Evolutionary conservation across 2,797 vertebrate genomes (phyloP), one percentile per base, ranked within the genome.

Genomic region (Cuculus canorus): DNA sequence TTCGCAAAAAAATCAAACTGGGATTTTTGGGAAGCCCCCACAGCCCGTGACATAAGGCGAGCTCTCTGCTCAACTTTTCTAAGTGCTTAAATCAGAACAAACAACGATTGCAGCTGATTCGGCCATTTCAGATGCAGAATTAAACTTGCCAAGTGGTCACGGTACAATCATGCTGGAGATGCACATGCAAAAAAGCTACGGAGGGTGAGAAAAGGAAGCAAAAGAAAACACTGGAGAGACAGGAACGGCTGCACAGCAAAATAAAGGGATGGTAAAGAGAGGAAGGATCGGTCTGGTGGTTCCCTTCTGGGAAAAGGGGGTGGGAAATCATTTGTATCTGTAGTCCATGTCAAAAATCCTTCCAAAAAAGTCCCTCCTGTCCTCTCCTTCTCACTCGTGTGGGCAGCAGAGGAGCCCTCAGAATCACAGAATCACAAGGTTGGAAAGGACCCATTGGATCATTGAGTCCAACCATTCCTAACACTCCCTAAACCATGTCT

Each of bases 171-270:
- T 96, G 95, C 95, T 78, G 72, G 68, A 14, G 5, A 66, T 16
- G 86, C 88, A 47, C 96, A 96, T 96, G 95, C 95, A 88, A 3
- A 12, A 82, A 83, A 93, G 91, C 77, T 7, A 30, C 3, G 9
- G 64, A 66, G 33, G 18, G 5, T 28, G 82, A 54, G 50, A 13
- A 12, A 35, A 57, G 65, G 48, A 41, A 91, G 88, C 80, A 28
- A 82, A 41, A 37, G 30, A 50, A 80, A 82, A 63, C 1, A 1
- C 1, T 2, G 1, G 48, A 8, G 75, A 82, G 69, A 16, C 4
- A 5, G 73, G 75, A 75, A 48, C 0, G 30, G 68, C 81, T 18
- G 48, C 27, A 7, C 7, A 57, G 86, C 68, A 24, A 52, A 61
- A 68, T 0, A 10, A 57, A 57, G 39, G 35, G 45, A 21, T 19